phyloP scores from a whole-genome alignment of 2,888 invertebrate genomes.

The Perithous albicinctus region DNA sequence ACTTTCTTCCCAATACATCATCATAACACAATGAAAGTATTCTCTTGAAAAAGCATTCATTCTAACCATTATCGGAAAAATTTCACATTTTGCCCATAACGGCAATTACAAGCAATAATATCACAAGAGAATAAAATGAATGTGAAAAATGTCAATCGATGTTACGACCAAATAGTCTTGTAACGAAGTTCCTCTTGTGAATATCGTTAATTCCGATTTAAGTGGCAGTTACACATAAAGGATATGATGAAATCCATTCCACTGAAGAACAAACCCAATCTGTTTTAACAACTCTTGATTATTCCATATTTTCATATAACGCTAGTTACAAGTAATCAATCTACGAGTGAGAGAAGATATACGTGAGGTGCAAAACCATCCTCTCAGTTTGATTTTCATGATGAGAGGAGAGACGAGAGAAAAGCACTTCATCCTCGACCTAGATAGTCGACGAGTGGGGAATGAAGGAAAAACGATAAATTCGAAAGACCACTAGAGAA shows the following conservation, averaged over 20 bases:
- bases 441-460: background rate
- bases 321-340: constrained; percentile 1
- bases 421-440: constrained; percentile 11
- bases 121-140: no score
- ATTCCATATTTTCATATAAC: background rate
- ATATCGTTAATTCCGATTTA: background rate
- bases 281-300: background rate
- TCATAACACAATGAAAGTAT: no score
- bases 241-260: background rate
- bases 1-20: background rate
- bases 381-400: background rate
- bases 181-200: no score
- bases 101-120: no score
- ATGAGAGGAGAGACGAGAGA: background rate
- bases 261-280: background rate
- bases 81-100: no score
- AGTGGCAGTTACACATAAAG: background rate
- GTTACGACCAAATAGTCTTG: no score
- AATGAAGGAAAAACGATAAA: background rate
- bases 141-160: no score
- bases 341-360: background rate
- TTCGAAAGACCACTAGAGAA: constrained; percentile 2
- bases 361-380: background rate
- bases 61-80: no score
- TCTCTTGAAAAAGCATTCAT: no score